A percentile compares a stretch with the other conserved stretches of the same genome.
Evolutionary conservation across 2,797 vertebrate genomes (phyloP).

Genomic region (Sebastes flavidus): DNA sequence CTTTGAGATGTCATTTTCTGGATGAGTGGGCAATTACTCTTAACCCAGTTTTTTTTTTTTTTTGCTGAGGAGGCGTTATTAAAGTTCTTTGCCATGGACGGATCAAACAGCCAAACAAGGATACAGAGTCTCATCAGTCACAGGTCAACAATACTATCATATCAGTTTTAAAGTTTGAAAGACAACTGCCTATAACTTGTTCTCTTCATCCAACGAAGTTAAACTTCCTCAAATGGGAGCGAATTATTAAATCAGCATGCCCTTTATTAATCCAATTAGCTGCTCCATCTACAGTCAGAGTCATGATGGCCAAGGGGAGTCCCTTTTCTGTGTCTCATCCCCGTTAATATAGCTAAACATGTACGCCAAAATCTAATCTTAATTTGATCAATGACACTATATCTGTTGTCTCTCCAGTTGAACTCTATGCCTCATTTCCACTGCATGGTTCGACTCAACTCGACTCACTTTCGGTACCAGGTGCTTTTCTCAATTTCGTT

Average conservation of each 20-base stretch:
- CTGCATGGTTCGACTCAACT: neutral
- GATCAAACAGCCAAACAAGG: neutral
- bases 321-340: neutral
- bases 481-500: neutral
- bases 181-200: neutral
- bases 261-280: slow-evolving; percentile 29
- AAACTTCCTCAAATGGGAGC: neutral
- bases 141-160: neutral
- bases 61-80: neutral
- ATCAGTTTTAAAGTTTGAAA: neutral
- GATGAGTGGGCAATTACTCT: neutral
- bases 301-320: neutral
- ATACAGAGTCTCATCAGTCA: neutral
- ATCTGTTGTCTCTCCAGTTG: neutral
- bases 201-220: neutral
- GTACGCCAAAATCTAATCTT: neutral
- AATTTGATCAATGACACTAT: neutral
- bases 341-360: neutral
- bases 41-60: neutral
- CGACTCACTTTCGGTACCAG: neutral
- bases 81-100: neutral
- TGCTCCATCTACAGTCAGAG: neutral
- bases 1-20: neutral
- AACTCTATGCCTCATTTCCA: neutral
- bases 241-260: slow-evolving; percentile 16